Evolutionary conservation across 2,113 vertebrate species (phyloP).

Genomic region (Alectura lathami): DNA sequence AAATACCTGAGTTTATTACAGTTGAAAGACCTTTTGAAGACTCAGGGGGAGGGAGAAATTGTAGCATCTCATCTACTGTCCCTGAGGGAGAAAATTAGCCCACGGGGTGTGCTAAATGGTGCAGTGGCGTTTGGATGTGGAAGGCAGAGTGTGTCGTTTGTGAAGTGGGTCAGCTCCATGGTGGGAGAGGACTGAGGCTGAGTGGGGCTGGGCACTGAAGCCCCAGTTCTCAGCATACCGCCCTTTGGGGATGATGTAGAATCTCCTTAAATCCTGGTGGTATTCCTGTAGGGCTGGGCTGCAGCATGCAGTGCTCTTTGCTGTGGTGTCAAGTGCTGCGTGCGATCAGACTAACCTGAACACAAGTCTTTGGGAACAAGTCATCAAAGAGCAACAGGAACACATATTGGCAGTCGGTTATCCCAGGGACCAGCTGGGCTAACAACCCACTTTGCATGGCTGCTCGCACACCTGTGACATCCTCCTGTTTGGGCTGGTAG

Average conservation of each 20-base stretch:
- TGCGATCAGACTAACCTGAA: fast-evolving
- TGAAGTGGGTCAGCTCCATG: background rate
- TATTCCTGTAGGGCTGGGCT: background rate
- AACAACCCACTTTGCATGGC: background rate
- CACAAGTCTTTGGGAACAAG: background rate
- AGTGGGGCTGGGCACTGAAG: background rate
- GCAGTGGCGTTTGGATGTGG: background rate
- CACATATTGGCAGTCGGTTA: background rate
- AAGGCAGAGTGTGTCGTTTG: background rate
- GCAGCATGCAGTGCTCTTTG: background rate
- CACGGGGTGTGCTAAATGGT: background rate
- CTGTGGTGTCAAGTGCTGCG: background rate
- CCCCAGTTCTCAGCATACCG: background rate
- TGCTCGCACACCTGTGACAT: background rate
- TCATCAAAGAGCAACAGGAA: background rate
- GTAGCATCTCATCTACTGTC: constrained; percentile 40
- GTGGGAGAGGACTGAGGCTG: background rate
- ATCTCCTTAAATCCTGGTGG: background rate
- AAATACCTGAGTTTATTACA: constrained; percentile 57
- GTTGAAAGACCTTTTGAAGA: constrained; percentile 52
- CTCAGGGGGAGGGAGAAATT: constrained; percentile 10
- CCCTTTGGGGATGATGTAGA: fast-evolving
- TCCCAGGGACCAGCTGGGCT: background rate
- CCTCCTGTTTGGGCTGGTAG: background rate
- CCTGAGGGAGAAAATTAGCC: constrained; percentile 55